phyloP scores from a whole-genome alignment of 92 coral and sea anemone species.

The Plumapathes pennacea region DNA sequence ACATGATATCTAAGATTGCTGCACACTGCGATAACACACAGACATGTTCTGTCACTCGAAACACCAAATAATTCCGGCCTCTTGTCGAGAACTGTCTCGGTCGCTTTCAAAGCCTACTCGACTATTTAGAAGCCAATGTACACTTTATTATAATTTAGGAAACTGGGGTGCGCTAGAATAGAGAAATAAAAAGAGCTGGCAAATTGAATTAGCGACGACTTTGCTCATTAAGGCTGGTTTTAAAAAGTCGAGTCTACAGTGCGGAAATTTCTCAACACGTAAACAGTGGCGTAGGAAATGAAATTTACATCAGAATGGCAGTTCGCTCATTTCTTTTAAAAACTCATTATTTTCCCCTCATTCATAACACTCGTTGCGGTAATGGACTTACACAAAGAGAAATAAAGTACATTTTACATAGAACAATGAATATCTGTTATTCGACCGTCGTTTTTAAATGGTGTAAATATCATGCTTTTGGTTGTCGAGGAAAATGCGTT shows the following conservation, averaged over 20 bases:
- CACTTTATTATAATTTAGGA: neutral
- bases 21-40: constrained; percentile 34
- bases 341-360: constrained; percentile 66
- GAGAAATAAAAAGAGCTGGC: constrained; percentile 15
- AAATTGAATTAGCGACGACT: constrained; percentile 76
- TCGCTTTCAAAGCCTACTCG: constrained; percentile 24
- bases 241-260: constrained; percentile 51
- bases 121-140: constrained; percentile 7
- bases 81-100: constrained; percentile 22
- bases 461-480: constrained; percentile 47
- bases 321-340: constrained; percentile 44
- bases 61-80: constrained; percentile 27
- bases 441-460: constrained; percentile 52
- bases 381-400: constrained; percentile 57
- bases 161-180: neutral
- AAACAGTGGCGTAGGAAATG: constrained; percentile 57
- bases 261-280: constrained; percentile 68
- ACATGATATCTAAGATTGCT: constrained; percentile 59
- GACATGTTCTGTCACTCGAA: constrained; percentile 8
- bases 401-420: constrained; percentile 32
- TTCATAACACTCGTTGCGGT: constrained; percentile 58
- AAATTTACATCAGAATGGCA: constrained; percentile 82
- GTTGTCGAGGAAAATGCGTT: constrained; percentile 42
- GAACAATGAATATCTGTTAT: constrained; percentile 40
- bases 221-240: constrained; percentile 66